A percentile compares a stretch with the other conserved stretches of the same genome.
Conservation (phyloP, 1,140 invertebrate species). For the Caenorhabditis remanei region DNA sequence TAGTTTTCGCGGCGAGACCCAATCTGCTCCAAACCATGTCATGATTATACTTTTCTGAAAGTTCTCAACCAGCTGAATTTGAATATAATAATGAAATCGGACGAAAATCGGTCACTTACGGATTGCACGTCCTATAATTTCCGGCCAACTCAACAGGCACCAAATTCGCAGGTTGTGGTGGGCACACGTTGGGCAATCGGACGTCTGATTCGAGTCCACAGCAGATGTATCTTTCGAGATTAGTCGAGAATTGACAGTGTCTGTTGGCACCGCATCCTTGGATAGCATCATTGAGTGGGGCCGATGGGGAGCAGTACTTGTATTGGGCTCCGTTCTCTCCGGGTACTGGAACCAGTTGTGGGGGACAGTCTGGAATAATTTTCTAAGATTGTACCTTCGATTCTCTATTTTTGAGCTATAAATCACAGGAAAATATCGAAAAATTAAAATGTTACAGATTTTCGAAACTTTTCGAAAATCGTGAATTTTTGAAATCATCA, state of each 20-base stretch:
- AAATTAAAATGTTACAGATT: no score
- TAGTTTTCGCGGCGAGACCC: no score
- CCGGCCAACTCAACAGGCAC: constrained; percentile 77
- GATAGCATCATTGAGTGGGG: constrained; percentile 76
- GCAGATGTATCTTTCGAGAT: constrained; percentile 75
- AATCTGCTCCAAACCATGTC: no score
- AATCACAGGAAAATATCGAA: no score
- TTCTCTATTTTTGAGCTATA: background rate
- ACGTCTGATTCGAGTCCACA: constrained; percentile 77
- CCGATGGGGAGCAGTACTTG: constrained; percentile 75
- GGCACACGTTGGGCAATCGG: constrained; percentile 76
- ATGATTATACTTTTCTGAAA: no score
- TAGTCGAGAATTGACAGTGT: constrained; percentile 77
- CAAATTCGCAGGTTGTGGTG: constrained; percentile 76
- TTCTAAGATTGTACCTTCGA: background rate
- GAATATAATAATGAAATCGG: no score
- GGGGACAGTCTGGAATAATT: constrained; percentile 71
- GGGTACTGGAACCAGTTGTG: constrained; percentile 75
- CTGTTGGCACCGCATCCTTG: constrained; percentile 76
- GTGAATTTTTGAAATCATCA: no score
- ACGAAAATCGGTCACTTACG: constrained; percentile 62
- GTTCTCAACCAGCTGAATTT: no score
- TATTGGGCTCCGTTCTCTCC: constrained; percentile 75
- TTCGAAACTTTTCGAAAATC: no score
- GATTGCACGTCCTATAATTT: constrained; percentile 77